Evolutionary conservation across 2,113 vertebrate species (phyloP).

Genomic region (Chaenogobius annularis): DNA sequence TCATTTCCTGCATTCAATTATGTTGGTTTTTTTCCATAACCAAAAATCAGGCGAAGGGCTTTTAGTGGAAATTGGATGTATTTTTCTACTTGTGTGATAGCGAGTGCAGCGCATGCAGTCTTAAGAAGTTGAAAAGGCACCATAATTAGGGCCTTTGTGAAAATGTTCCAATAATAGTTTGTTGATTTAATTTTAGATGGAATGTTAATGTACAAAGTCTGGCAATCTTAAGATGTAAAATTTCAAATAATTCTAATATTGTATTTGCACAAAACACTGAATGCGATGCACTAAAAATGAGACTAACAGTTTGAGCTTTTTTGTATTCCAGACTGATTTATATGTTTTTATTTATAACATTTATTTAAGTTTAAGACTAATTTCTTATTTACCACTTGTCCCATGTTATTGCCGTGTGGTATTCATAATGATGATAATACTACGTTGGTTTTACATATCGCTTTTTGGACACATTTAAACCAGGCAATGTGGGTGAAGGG

Average conservation of each 20-base stretch:
- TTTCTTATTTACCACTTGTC: too few species aligned
- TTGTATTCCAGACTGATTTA: too few species aligned
- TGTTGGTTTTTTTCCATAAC: conserved; percentile 20
- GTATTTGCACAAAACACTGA: background rate
- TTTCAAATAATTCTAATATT: background rate
- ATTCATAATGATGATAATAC: too few species aligned
- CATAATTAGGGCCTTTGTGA: background rate
- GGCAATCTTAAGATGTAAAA: background rate
- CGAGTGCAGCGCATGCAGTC: background rate
- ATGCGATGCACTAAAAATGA: too few species aligned
- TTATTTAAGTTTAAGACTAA: too few species aligned
- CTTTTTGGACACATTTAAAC: too few species aligned
- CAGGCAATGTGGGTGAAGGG: too few species aligned
- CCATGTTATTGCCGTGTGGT: too few species aligned
- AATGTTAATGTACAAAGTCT: background rate
- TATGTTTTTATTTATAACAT: too few species aligned
- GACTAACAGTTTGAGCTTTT: too few species aligned
- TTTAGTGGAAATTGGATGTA: conserved; percentile 1
- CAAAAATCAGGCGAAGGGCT: conserved; percentile 18
- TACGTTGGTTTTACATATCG: too few species aligned
- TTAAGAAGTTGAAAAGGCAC: background rate
- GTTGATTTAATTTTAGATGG: background rate
- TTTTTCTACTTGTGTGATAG: background rate
- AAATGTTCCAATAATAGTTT: background rate
- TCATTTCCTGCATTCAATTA: conserved; percentile 55